Conservation (phyloP, 92 coral and sea anemone species). For the Heliopora coerulea region DNA sequence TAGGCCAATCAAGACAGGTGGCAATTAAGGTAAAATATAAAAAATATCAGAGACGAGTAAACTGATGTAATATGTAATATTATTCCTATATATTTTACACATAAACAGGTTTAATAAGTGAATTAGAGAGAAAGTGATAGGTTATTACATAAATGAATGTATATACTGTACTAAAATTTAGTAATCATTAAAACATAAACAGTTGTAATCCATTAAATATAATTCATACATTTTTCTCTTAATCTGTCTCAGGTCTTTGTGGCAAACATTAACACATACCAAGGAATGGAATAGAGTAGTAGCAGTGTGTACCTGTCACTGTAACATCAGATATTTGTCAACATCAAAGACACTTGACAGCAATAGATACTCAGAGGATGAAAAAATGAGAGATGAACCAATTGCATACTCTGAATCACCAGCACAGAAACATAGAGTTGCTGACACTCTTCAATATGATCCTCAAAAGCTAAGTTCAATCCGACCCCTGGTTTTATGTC, state of each 20-base stretch:
- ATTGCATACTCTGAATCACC: constrained; percentile 77
- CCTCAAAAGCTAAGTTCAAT: constrained; percentile 42
- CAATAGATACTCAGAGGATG: background rate
- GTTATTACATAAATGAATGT: too few species aligned
- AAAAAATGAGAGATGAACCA: constrained; percentile 55
- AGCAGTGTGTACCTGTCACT: background rate
- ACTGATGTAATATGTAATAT: too few species aligned
- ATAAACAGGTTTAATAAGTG: too few species aligned
- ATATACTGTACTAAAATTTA: too few species aligned
- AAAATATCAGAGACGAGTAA: too few species aligned
- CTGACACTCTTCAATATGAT: constrained; percentile 57
- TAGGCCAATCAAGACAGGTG: too few species aligned
- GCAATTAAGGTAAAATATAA: too few species aligned
- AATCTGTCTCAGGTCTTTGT: constrained; percentile 14
- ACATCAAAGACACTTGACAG: constrained; percentile 18
- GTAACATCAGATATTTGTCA: constrained; percentile 22
- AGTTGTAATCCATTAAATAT: constrained; percentile 5
- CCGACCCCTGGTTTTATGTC: constrained; percentile 54
- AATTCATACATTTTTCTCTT: constrained; percentile 20
- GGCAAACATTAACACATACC: background rate
- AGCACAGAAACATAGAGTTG: constrained; percentile 68
- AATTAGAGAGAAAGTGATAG: too few species aligned
- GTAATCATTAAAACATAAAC: too few species aligned
- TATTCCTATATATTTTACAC: too few species aligned
- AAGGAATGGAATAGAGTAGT: background rate